Conservation (phyloP, 2,113 vertebrate species). For the Passerina amoena region DNA sequence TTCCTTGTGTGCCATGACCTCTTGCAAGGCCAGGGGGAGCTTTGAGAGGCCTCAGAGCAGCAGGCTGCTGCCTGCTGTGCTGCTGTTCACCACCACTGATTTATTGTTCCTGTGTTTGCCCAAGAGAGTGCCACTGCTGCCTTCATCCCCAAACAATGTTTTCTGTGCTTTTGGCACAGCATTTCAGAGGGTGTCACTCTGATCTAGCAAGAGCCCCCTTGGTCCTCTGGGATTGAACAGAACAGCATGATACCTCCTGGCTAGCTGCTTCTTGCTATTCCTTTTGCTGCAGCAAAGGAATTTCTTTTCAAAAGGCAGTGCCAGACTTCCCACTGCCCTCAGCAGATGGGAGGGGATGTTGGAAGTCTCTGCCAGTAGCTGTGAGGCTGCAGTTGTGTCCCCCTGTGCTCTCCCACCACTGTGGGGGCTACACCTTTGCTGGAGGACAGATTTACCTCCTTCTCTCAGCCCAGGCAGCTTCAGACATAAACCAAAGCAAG, state of each 20-base stretch:
- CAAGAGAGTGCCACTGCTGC: not conserved
- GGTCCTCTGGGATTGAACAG: not conserved
- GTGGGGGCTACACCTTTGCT: not conserved
- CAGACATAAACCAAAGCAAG: not conserved
- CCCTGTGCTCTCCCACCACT: not conserved
- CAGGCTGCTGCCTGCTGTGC: not conserved
- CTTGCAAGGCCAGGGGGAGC: not conserved
- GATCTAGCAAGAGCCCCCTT: not conserved
- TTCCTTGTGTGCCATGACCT: rapidly evolving
- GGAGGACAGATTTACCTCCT: not conserved
- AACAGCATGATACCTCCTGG: not conserved
- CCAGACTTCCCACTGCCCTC: not conserved
- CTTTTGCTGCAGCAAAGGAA: not conserved
- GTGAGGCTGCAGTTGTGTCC: rapidly evolving
- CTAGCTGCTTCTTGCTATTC: not conserved
- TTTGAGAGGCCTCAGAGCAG: not conserved
- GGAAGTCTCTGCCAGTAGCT: not conserved
- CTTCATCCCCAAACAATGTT: not conserved
- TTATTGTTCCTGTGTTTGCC: not conserved
- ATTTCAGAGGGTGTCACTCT: not conserved
- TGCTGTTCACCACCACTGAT: not conserved
- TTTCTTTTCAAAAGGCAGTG: not conserved
- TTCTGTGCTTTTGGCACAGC: not conserved
- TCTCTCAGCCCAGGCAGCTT: not conserved
- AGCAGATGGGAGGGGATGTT: not conserved